These are phyloP conservation scores for Rhabdophis nuchalis DNA, from an alignment of 2,797 vertebrate genomes.

Conservation along the genomic window DNA sequence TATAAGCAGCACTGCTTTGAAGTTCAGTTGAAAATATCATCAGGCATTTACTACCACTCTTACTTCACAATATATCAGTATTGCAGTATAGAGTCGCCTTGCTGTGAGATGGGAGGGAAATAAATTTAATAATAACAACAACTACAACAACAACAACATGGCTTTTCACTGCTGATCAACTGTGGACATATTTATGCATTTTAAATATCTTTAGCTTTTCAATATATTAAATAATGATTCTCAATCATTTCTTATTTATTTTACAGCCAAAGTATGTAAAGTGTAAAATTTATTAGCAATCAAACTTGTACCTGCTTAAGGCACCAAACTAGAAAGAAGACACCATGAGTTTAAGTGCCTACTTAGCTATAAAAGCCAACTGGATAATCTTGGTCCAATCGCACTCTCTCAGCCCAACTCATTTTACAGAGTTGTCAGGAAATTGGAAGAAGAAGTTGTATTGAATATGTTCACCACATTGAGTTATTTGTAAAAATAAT, in stretches of 20 bases:
- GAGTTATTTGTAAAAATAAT: not conserved
- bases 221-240: not conserved
- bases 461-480: not conserved
- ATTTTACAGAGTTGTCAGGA: not conserved
- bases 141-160: not conserved
- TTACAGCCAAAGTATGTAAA: not conserved
- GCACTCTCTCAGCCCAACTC: not conserved
- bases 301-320: not conserved
- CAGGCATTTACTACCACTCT: not conserved
- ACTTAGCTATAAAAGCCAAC: not conserved
- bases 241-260: not conserved
- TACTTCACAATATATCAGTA: not conserved
- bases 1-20: not conserved
- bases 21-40: not conserved
- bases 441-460: not conserved
- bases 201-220: not conserved
- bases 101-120: not conserved
- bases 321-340: not conserved
- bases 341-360: not conserved
- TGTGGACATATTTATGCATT: not conserved
- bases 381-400: not conserved
- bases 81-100: not conserved
- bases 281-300: not conserved
- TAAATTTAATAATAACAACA: not conserved
- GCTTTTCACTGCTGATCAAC: not conserved